Evolutionary conservation across 2,113 vertebrate species (phyloP).

Genomic region (Argyrosomus japonicus): DNA sequence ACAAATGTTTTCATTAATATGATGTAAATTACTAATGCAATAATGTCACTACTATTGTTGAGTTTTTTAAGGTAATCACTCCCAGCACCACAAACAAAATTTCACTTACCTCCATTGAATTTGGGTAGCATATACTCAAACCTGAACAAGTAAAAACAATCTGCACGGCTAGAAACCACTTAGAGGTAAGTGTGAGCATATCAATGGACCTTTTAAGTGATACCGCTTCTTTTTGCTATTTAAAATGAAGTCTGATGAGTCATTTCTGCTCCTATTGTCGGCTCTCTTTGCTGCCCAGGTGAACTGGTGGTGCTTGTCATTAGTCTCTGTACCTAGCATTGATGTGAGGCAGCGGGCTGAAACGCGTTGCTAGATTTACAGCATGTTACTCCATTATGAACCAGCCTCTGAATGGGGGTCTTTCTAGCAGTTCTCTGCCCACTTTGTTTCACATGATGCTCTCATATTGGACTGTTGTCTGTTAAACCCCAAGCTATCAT

Average conservation of each 20-base stretch:
- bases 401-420: not conserved
- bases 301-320: slow-evolving; percentile 20
- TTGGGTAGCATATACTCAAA: not conserved
- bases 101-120: not conserved
- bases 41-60: too few relatives aligned
- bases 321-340: slow-evolving; percentile 11
- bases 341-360: slow-evolving; percentile 23
- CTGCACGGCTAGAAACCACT: not conserved
- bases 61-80: not conserved
- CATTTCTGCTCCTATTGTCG: slow-evolving; percentile 1
- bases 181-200: not conserved
- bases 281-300: not conserved
- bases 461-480: slow-evolving; percentile 28
- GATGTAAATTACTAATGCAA: too few relatives aligned
- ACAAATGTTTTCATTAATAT: too few relatives aligned
- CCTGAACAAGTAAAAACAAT: not conserved
- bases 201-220: not conserved
- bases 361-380: slow-evolving; percentile 17
- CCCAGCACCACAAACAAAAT: not conserved
- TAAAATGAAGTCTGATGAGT: slow-evolving; percentile 13
- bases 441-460: slow-evolving; percentile 38
- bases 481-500: slow-evolving; percentile 34
- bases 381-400: slow-evolving; percentile 27
- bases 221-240: not conserved
- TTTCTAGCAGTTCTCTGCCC: slow-evolving; percentile 3